Conservation (phyloP, 2,113 vertebrate species). For the Motacilla tschutschensis region DNA sequence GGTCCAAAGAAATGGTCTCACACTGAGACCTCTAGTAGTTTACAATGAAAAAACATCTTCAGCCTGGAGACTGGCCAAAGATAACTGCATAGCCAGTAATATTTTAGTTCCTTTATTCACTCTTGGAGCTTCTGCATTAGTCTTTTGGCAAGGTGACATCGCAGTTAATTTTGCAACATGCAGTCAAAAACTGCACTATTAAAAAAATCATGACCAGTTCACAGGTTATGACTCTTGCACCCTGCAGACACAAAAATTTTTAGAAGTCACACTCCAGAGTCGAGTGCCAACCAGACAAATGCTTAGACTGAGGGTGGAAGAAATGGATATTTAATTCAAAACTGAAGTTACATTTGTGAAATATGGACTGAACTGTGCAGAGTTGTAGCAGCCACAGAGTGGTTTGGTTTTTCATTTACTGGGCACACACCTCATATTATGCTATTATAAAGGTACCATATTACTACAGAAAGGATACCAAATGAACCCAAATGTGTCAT, state of each 20-base stretch:
- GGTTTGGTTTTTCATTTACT: not conserved
- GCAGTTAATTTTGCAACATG: constrained; percentile 16
- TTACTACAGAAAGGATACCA: not conserved
- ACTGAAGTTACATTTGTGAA: not conserved
- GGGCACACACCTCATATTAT: not conserved
- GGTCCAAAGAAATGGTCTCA: constrained; percentile 49
- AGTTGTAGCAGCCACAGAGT: not conserved
- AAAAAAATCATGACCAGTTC: not conserved
- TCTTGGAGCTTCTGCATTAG: constrained; percentile 37
- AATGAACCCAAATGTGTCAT: not conserved
- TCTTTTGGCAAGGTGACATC: constrained; percentile 40
- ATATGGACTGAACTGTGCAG: not conserved
- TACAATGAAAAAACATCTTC: constrained; percentile 60
- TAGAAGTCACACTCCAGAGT: not conserved
- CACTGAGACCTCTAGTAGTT: constrained; percentile 34
- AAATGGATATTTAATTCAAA: not conserved
- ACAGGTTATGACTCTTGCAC: constrained; percentile 7
- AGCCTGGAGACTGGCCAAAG: constrained; percentile 48
- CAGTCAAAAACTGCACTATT: not conserved
- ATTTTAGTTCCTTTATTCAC: constrained; percentile 47
- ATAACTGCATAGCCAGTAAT: constrained; percentile 49
- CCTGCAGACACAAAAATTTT: not conserved
- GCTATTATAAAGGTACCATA: not conserved
- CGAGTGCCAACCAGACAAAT: not conserved
- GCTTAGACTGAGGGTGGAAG: not conserved